Base-by-base conservation (phyloP, 1,140 invertebrate genomes). In the Chelonus insularis region DNA sequence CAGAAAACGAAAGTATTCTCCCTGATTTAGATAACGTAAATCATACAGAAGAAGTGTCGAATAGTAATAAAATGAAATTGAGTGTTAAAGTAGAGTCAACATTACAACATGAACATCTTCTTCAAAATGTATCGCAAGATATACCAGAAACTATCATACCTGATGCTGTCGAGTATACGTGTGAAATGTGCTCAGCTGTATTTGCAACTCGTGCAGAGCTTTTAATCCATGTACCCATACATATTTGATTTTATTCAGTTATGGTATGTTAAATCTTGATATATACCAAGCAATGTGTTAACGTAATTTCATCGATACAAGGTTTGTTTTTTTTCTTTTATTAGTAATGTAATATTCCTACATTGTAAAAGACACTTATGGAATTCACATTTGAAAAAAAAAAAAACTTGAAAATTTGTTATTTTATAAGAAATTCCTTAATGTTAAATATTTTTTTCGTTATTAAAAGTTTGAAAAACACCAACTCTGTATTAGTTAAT, bases 161-260 rank as follows among this genome's bases (percentile, higher is more conserved):
- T 2, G 84, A 83, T 64, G 72, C 80, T 1, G 66, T 86, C 1
- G 82, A 85, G 45, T 84, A 86, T 68, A 88, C 86, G 50, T 93
- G 91, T 72, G 89, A 91, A 73, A 91, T 93, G 88, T 92, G 91
- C 72, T 85, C 87, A n/a, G 84, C 86, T 59, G 84, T 88, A 48
- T 93, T 93, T 75, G 80, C 85, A 1, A 86, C 88, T 63, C 85
- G 89, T 37, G 86, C 87, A 36, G 88, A 91, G 61, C 78, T 92
- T 8, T 75, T 92, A 39, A 82, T 88, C 1, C 91, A 92, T 75
- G 90, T 93, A 60, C 88, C 89, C 12, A 87, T 92, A 70, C 90
- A 93, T 75, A 92, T 92, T 81, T 91, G 87, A 89, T 85, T 78
- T 62, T 63, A 58, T 60, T 68, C 50, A 21, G 12, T 57, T 50